Evolutionary conservation across 2,113 vertebrate species (phyloP).

Genomic region (Salvelinus namaycush): DNA sequence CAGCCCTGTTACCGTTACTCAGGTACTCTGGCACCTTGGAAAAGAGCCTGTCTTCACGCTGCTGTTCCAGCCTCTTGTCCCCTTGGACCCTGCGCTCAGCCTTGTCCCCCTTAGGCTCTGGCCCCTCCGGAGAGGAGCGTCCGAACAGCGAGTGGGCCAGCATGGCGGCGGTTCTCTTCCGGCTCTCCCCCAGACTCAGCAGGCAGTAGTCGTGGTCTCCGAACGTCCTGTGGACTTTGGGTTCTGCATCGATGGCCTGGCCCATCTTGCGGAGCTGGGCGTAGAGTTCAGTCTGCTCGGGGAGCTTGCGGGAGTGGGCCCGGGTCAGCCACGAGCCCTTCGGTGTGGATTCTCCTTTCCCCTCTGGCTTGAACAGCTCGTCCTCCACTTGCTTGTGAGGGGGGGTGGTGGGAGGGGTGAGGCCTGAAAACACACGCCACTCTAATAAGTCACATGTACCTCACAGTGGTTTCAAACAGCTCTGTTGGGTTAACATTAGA

Average conservation of each 20-base stretch:
- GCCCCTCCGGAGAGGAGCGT: constrained; percentile 22
- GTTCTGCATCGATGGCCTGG: constrained; percentile 55
- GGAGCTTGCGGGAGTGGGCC: constrained; percentile 78
- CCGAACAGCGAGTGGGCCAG: constrained; percentile 44
- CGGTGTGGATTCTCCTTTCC: constrained; percentile 32
- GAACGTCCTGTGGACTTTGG: constrained; percentile 74
- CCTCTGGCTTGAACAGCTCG: constrained; percentile 92
- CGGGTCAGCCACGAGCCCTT: constrained; percentile 60
- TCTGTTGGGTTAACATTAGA: not conserved
- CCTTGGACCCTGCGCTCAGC: constrained; percentile 39
- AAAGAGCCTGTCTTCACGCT: constrained; percentile 11
- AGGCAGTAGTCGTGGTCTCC: constrained; percentile 97
- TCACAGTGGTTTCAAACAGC: not conserved
- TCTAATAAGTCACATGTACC: constrained; percentile 5
- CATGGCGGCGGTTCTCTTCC: constrained; percentile 62
- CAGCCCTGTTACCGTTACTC: constrained; percentile 31
- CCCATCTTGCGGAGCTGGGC: constrained; percentile 84
- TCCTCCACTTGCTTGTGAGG: constrained; percentile 94
- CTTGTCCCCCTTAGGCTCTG: constrained; percentile 27
- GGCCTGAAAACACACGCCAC: constrained; percentile 72
- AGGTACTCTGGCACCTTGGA: constrained; percentile 13
- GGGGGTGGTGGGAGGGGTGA: constrained; percentile 95
- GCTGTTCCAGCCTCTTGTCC: not conserved
- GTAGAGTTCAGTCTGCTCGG: constrained; percentile 90
- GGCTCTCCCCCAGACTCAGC: constrained; percentile 67